phyloP scores from a whole-genome alignment of 37 sponge, comb jelly and placozoan species.

The Bolinopsis microptera region DNA sequence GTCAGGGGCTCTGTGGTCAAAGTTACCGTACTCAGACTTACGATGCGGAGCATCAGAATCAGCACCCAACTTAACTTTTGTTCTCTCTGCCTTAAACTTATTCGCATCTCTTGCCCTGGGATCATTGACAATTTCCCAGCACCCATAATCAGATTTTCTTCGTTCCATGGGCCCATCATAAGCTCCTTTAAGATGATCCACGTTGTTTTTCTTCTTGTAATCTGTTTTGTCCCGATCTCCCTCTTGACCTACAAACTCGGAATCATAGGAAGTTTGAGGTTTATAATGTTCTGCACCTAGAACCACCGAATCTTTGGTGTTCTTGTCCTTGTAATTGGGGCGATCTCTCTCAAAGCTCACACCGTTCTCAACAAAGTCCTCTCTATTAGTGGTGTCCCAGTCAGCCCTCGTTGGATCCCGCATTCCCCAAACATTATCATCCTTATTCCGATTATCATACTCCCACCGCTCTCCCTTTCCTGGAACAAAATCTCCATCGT shows the following conservation, averaged over 20 bases:
- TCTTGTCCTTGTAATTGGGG: slow-evolving; percentile 5
- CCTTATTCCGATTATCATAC: not conserved
- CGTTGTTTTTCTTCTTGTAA: not conserved
- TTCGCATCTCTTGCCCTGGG: not conserved
- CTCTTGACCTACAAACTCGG: not conserved
- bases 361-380: not conserved
- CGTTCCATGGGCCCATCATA: not conserved
- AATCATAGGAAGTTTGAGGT: slow-evolving; percentile 9
- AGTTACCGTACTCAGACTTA: not conserved
- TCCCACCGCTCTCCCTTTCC: not conserved
- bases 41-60: not conserved
- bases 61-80: not conserved
- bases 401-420: not conserved
- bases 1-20: not conserved
- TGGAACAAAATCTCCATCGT: not conserved
- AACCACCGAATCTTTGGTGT: not conserved
- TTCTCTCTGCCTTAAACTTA: not conserved
- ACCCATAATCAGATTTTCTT: not conserved
- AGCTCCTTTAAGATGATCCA: not conserved
- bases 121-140: not conserved
- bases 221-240: not conserved
- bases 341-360: not conserved
- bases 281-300: not conserved
- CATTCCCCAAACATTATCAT: not conserved
- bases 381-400: slow-evolving; percentile 17